Evolutionary conservation across 2,888 invertebrate genomes (phyloP).

Genomic region (Melanostoma mellinum): DNA sequence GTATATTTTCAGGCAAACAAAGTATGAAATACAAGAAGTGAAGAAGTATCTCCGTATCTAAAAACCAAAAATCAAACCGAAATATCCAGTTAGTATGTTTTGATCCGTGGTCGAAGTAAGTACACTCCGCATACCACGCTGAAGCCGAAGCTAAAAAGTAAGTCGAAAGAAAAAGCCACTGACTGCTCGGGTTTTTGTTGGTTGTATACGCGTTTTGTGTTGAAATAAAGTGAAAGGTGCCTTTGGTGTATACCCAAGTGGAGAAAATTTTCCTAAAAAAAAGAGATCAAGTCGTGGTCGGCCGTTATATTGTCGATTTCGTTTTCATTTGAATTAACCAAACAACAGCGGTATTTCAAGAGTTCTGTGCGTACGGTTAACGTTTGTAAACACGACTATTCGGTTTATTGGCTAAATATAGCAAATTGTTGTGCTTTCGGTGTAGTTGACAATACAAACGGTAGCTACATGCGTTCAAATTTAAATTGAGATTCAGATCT

Average conservation of each 20-base stretch:
- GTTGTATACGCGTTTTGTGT: slow-evolving; percentile 13
- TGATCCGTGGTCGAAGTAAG: slow-evolving; percentile 54
- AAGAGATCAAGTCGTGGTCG: slow-evolving; percentile 30
- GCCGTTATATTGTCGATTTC: slow-evolving; percentile 50
- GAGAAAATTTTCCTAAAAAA: slow-evolving; percentile 55
- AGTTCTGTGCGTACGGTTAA: slow-evolving; percentile 27
- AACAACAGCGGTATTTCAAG: slow-evolving; percentile 25
- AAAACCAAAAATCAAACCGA: slow-evolving; percentile 56
- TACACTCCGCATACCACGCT: slow-evolving; percentile 10
- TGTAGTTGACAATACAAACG: slow-evolving; percentile 14
- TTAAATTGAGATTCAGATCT: slow-evolving; percentile 14
- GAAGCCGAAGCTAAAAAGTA: slow-evolving; percentile 11
- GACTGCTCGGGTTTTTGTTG: slow-evolving; percentile 23
- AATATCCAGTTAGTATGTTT: slow-evolving; percentile 59
- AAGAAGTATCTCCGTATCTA: slow-evolving; percentile 66
- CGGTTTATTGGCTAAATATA: slow-evolving; percentile 51
- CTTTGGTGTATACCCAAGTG: slow-evolving; percentile 43
- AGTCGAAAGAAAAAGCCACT: slow-evolving; percentile 39
- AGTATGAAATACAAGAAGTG: slow-evolving; percentile 64
- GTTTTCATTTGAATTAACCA: slow-evolving; percentile 53
- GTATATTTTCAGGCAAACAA: slow-evolving; percentile 16
- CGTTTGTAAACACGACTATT: slow-evolving; percentile 27
- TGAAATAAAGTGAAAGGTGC: slow-evolving; percentile 67
- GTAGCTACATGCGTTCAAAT: slow-evolving; percentile 7
- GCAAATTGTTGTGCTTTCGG: no score